A percentile compares a stretch with the other conserved stretches of the same genome.
These are phyloP conservation scores for cattle (Bos taurus) DNA, from an alignment of 2,113 vertebrate genomes.

Conservation along the genomic window DNA sequence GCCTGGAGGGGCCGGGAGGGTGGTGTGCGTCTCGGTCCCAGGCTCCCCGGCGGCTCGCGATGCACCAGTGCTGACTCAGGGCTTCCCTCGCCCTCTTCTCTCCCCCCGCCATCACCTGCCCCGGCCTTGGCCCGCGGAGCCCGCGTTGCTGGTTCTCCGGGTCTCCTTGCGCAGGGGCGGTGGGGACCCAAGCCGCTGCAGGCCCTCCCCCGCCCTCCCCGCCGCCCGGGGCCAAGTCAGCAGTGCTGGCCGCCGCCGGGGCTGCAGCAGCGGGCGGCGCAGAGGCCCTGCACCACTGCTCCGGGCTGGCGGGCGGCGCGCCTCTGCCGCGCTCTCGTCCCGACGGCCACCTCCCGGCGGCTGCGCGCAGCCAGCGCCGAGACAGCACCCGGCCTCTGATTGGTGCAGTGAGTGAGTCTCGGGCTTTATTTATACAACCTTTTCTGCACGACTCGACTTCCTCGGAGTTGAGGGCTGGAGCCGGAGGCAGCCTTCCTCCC, in stretches of 20 bases:
- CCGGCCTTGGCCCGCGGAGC: neutral
- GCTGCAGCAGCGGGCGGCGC: conserved; percentile 59
- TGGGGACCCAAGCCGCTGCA: conserved; percentile 35
- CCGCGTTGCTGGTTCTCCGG: neutral
- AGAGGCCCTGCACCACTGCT: conserved; percentile 66
- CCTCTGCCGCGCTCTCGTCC: conserved; percentile 39
- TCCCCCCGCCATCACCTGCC: neutral
- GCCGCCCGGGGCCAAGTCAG: conserved; percentile 57
- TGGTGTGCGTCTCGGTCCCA: neutral
- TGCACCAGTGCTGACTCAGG: conserved; percentile 62
- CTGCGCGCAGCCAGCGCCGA: conserved; percentile 41
- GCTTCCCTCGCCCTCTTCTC: neutral
- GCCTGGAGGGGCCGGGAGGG: neutral
- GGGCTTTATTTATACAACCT: conserved; percentile 37
- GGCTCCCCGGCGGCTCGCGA: neutral
- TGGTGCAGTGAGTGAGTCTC: conserved; percentile 60
- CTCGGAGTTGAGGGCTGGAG: conserved; percentile 21
- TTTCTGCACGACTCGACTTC: conserved; percentile 40
- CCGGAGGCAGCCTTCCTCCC: neutral
- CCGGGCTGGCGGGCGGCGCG: neutral
- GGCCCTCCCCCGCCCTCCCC: conserved; percentile 10
- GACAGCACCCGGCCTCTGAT: conserved; percentile 44
- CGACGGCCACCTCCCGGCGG: conserved; percentile 52
- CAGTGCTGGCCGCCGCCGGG: conserved; percentile 53
- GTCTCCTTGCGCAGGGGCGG: conserved; percentile 44